Evolutionary conservation across 2,888 invertebrate species (phyloP).

Genomic region (Patella ulyssiponensis): DNA sequence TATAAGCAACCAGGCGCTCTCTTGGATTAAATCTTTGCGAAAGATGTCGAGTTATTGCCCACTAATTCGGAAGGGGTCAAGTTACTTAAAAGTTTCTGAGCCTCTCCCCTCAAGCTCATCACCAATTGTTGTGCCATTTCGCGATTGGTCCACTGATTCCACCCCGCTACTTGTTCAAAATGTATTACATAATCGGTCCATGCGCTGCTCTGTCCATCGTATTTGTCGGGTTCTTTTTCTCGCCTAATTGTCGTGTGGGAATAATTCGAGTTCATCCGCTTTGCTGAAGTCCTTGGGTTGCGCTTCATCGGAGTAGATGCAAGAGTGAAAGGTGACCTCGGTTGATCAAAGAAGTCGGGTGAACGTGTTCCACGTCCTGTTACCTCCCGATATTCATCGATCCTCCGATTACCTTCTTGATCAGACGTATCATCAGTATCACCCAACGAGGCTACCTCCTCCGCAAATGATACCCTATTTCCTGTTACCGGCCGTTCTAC

Average conservation of each 20-base stretch:
- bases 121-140: background rate
- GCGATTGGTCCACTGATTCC: constrained; percentile 18
- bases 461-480: no score
- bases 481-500: no score
- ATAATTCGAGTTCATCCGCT: no score
- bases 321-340: no score
- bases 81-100: background rate
- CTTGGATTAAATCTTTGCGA: background rate
- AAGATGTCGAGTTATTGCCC: background rate
- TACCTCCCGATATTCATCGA: no score
- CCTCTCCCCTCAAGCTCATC: background rate
- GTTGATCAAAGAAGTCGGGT: no score
- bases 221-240: constrained; percentile 14
- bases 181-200: constrained; percentile 21
- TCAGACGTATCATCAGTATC: no score
- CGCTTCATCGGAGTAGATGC: no score
- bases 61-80: background rate
- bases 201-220: constrained; percentile 4
- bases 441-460: no score
- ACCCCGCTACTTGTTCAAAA: constrained; percentile 18
- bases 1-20: background rate
- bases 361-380: no score
- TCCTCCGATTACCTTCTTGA: no score
- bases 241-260: background rate
- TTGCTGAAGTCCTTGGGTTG: no score